Conservation (phyloP, 2,888 invertebrate genomes). For the Phymatocera aterrima region DNA sequence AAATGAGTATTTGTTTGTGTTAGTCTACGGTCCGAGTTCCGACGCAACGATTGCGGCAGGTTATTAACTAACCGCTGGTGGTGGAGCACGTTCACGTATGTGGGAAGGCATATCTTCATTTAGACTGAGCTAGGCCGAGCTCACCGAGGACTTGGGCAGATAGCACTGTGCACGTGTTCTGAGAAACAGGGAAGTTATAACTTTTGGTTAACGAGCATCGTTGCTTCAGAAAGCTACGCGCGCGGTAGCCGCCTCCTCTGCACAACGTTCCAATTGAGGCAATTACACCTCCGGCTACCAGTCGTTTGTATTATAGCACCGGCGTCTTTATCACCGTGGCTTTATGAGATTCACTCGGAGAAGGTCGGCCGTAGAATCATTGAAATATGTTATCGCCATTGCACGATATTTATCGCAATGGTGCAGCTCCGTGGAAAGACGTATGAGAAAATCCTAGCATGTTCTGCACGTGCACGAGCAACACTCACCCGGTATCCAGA, state of each 20-base stretch:
- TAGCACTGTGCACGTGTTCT: conserved; percentile 52
- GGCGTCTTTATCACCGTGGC: conserved; percentile 26
- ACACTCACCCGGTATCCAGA: conserved; percentile 94
- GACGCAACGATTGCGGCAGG: neutral
- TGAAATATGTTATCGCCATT: conserved; percentile 1
- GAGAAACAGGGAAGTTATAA: conserved; percentile 36
- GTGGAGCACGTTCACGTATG: conserved; percentile 50
- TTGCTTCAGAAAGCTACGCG: conserved; percentile 34
- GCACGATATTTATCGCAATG: conserved; percentile 60
- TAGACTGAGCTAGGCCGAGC: conserved; percentile 54
- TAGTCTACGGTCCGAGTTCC: neutral
- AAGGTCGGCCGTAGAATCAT: conserved; percentile 20
- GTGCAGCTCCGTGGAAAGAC: conserved; percentile 52
- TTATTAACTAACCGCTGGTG: conserved; percentile 26
- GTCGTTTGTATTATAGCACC: conserved; percentile 34
- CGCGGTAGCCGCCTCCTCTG: conserved; percentile 14
- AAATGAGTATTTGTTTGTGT: conserved; percentile 19
- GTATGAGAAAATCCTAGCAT: conserved; percentile 45
- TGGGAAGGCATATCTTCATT: conserved; percentile 57
- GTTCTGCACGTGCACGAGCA: conserved; percentile 71
- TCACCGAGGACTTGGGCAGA: conserved; percentile 51
- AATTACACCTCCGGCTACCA: conserved; percentile 34
- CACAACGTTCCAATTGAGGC: conserved; percentile 34
- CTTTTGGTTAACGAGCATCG: conserved; percentile 40
- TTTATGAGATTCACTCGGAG: conserved; percentile 14